Evolutionary conservation across 2,888 invertebrate genomes (phyloP).

Genomic region (Perdita meconis): DNA sequence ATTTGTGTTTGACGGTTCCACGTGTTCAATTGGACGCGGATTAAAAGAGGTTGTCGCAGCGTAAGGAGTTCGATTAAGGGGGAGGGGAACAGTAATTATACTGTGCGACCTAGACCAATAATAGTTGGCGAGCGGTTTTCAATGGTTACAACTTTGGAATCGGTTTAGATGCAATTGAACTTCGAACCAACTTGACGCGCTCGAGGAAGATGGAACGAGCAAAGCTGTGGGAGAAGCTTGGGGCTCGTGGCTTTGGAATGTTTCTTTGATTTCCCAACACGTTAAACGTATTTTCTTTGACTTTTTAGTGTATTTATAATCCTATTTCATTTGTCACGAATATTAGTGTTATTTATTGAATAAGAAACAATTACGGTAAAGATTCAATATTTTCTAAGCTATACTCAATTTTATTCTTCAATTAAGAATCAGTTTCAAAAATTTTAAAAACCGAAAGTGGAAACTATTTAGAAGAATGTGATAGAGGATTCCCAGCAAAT

Average conservation of each 20-base stretch:
- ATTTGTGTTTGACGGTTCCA: conserved; percentile 60
- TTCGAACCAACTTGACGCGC: conserved; percentile 68
- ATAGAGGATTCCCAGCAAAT: too few relatives aligned
- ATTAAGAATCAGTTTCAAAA: too few relatives aligned
- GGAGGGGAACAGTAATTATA: conserved; percentile 77
- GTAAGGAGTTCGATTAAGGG: conserved; percentile 35
- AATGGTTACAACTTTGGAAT: conserved; percentile 77
- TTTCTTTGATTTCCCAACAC: too few relatives aligned
- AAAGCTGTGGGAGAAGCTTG: conserved; percentile 30
- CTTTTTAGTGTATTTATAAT: too few relatives aligned
- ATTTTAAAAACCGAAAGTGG: too few relatives aligned
- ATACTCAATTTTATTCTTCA: too few relatives aligned
- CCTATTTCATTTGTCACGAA: too few relatives aligned
- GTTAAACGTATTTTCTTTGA: too few relatives aligned
- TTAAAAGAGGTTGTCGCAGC: conserved; percentile 34
- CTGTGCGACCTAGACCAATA: conserved; percentile 78
- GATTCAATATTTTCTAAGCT: too few relatives aligned
- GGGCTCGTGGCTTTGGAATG: conserved; percentile 61
- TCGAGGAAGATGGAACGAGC: conserved; percentile 73
- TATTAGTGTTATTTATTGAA: too few relatives aligned
- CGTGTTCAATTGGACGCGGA: conserved; percentile 52
- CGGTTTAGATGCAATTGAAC: conserved; percentile 81
- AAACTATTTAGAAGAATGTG: too few relatives aligned
- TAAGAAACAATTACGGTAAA: too few relatives aligned
- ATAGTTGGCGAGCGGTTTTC: conserved; percentile 79